Evolutionary conservation across 2,113 vertebrate species (phyloP), one percentile per base, ranked within the genome.

Genomic region (Pionites leucogaster): DNA sequence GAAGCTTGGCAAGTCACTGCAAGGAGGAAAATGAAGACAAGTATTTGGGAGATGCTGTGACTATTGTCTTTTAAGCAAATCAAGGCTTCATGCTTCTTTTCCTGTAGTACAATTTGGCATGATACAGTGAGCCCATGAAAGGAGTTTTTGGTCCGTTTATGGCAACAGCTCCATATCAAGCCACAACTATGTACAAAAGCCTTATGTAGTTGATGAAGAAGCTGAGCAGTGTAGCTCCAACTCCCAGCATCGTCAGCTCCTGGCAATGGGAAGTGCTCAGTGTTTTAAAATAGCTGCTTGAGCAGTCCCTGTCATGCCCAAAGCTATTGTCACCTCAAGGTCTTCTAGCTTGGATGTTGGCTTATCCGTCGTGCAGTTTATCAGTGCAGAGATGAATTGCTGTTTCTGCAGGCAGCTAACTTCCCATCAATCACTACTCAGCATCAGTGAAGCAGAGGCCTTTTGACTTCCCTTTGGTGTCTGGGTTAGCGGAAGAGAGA

Each of bases 281-380:
- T 27, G 5, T 53, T 44, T 53, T 79, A 47, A 70, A 60, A 52
- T 5, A 59, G 49, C 22, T 69, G 22, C 42, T 57, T 37, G 59
- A 20, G 28, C 62, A 37, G 41, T 4, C 39, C 52, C 33, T 39
- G 33, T 33, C 62, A 16, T 53, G 39, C 39, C 28, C 41, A 22
- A 57, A 67, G 52, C 37, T 86, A 37, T 27, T 89, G 70, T 59
- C 57, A 55, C 17, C 46, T 49, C 70, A 55, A 27, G 39, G 57
- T 74, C 39, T 47, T 78, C 86, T 47, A 31, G 37, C 53, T 35
- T 23, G 22, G 11, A 2, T 17, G 17, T 46, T 44, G 59, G 31
- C 49, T 77, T 4, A 10, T 24, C 82, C 41, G 27, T 62, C 0
- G 0, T 16, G 57, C 0, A 4, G 50, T 55, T 79, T 47, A 22